Evolutionary conservation across 2,113 vertebrate genomes (phyloP).

Genomic region (Rhombomys opimus): DNA sequence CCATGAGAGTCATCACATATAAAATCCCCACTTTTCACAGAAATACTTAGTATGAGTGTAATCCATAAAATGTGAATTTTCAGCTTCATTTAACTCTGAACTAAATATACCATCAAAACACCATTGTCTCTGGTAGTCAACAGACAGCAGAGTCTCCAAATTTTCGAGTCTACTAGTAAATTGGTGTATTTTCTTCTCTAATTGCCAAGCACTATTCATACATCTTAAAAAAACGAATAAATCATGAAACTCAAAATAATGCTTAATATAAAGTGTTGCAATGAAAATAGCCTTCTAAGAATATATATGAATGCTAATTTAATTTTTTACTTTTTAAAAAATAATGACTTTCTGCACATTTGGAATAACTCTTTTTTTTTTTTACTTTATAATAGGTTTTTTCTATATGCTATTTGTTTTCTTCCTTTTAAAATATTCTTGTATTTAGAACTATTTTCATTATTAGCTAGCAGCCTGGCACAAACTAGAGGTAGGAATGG

Average conservation of each 20-base stretch:
- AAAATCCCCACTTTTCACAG: not conserved
- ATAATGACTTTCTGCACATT: constrained; percentile 44
- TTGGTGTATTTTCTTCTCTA: not conserved
- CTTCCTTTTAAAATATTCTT: not conserved
- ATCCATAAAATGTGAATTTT: not conserved
- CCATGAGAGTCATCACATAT: not conserved
- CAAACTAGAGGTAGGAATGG: not conserved
- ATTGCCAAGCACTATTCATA: constrained; percentile 21
- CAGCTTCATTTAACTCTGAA: constrained; percentile 2
- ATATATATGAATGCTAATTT: constrained; percentile 20
- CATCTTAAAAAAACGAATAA: constrained; percentile 42
- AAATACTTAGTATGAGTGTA: constrained; percentile 12
- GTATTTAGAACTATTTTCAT: not conserved
- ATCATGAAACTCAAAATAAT: constrained; percentile 57
- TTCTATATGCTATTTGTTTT: not conserved
- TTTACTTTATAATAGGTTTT: not conserved
- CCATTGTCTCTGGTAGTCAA: constrained; percentile 9
- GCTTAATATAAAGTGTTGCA: not conserved
- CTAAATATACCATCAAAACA: not conserved
- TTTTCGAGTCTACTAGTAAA: constrained; percentile 38
- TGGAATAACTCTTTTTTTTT: not conserved
- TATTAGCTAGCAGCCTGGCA: not conserved
- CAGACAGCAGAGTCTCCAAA: constrained; percentile 6
- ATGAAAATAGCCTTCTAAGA: not conserved
- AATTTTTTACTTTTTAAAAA: constrained; percentile 39